phyloP scores from a whole-genome alignment of 1,140 invertebrate species.

The Linepithema humile region DNA sequence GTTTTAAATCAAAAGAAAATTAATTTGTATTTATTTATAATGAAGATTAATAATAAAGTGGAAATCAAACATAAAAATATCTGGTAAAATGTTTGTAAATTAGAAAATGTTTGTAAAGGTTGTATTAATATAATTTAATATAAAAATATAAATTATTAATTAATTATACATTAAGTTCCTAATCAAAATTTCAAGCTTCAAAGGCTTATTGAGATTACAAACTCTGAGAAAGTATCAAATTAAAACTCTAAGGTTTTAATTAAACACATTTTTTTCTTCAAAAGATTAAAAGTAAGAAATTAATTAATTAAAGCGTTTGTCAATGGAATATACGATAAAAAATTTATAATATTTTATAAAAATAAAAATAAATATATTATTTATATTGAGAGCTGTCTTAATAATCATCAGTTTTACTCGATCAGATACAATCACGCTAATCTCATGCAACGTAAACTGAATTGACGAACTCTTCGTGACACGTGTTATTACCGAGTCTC shows the following conservation, averaged over 20 bases:
- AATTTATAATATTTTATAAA: not conserved
- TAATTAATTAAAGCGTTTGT: not conserved
- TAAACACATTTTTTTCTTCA: not conserved
- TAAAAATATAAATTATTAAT: not conserved
- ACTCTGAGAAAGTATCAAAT: too few species aligned
- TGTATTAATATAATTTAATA: not conserved
- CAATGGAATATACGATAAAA: not conserved
- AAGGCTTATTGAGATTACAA: too few species aligned
- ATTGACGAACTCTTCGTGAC: constrained; percentile 24
- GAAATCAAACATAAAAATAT: not conserved
- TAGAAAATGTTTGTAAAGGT: not conserved
- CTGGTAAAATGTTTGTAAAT: not conserved
- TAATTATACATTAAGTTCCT: not conserved
- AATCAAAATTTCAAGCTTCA: constrained; percentile 13
- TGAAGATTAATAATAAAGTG: not conserved
- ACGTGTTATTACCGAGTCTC: not conserved
- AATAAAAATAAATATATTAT: constrained; percentile 10
- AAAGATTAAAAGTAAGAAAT: not conserved
- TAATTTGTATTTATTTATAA: not conserved
- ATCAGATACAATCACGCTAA: constrained; percentile 26
- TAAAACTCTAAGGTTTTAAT: not conserved
- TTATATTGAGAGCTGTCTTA: not conserved
- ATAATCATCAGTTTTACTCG: constrained; percentile 11
- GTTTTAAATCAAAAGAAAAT: not conserved
- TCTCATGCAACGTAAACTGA: not conserved